Evolutionary conservation across 2,113 vertebrate species (phyloP), one percentile per base, ranked within the genome.

Genomic region (Agelaius tricolor): DNA sequence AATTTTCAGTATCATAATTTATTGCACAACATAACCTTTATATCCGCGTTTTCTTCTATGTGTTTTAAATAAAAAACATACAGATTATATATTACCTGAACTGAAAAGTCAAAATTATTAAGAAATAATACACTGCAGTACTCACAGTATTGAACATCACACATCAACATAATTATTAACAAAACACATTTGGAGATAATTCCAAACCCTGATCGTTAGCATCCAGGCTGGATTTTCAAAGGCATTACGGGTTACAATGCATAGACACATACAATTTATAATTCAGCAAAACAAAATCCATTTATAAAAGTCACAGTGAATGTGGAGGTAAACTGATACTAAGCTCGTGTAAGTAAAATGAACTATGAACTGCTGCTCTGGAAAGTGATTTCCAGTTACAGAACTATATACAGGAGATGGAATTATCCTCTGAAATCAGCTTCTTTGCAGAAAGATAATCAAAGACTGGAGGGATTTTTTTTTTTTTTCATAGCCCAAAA

Each of bases 231-330:
- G 79, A 83, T 91, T 96, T 89, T 87, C 90, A 92, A 95, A 95
- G 94, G 94, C 93, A 92, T 94, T 95, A 80, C 52, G 3, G 92
- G 93, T 94, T 87, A 93, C 80, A 91, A 87, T 93, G 87, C 94
- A 96, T 89, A 93, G 92, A 97, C 66, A 93, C 87, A 19, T 52
- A 89, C 58, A 76, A 87, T 61, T 86, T 51, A 57, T 47, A 89
- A 59, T 76, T 78, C 84, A 76, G 68, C 76, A 79, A 95, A 87
- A 87, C 62, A 82, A 94, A 94, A 92, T 21, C 91, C 88, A 81
- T 77, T 84, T 93, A 88, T 37, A 97, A 95, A 95, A 96, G 85
- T 94, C 94, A 93, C 96, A 95, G 92, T 95, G 93, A 58, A 61
- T 94, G 91, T 68, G 52, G 59, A 91, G 43, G 84, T 90, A 95